phyloP scores from a whole-genome alignment of 1,140 invertebrate species.

The Trichomalopsis sarcophagae region DNA sequence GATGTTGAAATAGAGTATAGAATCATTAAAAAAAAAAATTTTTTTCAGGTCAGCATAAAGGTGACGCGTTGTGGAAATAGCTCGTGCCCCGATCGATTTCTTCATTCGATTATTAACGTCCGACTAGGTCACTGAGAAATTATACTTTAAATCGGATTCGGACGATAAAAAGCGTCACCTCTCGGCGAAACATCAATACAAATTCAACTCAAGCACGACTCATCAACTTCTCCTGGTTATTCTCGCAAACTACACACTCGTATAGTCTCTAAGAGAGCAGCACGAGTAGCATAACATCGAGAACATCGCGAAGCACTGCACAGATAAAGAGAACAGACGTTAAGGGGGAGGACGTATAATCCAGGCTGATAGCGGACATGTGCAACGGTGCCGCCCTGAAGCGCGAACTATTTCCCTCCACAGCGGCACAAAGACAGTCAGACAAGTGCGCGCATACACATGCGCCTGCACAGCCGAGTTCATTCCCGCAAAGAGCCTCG shows the following conservation, averaged over 20 bases:
- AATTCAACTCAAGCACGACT: no score
- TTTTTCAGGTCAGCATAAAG: background rate
- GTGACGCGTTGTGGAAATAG: background rate
- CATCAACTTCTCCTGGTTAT: no score
- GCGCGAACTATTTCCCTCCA: background rate
- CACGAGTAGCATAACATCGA: no score
- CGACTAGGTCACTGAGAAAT: background rate
- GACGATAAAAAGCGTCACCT: background rate
- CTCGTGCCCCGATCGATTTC: background rate
- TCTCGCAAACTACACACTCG: no score
- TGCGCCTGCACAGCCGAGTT: background rate
- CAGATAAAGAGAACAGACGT: background rate
- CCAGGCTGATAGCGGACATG: background rate
- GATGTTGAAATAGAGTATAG: no score
- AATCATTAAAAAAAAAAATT: no score
- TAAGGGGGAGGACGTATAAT: background rate
- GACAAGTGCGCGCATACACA: no score
- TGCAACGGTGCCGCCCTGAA: background rate
- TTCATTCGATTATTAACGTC: background rate
- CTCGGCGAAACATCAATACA: background rate
- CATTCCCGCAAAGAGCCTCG: background rate
- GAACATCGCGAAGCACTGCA: no score
- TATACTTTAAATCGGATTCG: no score
- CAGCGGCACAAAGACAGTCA: no score
- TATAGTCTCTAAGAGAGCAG: no score